Conservation (phyloP, 2,888 invertebrate genomes). For the Xylophagus ater region DNA sequence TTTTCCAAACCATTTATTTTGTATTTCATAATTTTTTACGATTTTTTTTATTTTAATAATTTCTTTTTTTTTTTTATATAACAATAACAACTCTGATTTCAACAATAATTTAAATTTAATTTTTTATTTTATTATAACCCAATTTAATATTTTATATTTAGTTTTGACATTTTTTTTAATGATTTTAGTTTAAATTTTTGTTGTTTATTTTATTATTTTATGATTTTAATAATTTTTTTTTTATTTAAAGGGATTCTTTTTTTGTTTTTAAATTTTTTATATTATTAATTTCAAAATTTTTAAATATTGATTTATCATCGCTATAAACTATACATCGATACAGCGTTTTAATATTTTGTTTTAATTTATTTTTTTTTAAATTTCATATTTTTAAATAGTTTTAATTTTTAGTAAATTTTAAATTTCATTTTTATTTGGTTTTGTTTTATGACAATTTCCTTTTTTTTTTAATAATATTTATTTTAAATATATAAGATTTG, state of each 20-base stretch:
- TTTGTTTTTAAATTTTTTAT: not conserved
- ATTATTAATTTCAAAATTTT: not conserved
- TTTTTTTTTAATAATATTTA: no score
- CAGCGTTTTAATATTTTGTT: not conserved
- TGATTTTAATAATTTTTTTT: constrained; percentile 1
- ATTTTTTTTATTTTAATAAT: constrained; percentile 4
- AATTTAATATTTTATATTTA: constrained; percentile 2
- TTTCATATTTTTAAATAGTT: not conserved
- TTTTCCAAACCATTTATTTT: no score
- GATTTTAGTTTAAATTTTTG: constrained; percentile 1
- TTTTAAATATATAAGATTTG: no score
- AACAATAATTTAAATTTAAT: constrained; percentile 15
- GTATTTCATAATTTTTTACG: no score
- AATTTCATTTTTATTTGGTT: no score
- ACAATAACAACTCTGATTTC: constrained; percentile 19
- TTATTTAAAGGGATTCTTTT: not conserved
- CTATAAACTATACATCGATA: constrained; percentile 4
- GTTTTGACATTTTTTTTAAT: not conserved
- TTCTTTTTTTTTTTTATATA: constrained; percentile 13
- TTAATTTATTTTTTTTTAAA: not conserved
- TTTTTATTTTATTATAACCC: not conserved
- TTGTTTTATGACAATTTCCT: no score
- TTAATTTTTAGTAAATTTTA: no score
- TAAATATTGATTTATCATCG: not conserved
- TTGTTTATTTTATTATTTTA: not conserved